Evolutionary conservation across 2,797 vertebrate species (phyloP).

Genomic region (Macropus fuliginosus): DNA sequence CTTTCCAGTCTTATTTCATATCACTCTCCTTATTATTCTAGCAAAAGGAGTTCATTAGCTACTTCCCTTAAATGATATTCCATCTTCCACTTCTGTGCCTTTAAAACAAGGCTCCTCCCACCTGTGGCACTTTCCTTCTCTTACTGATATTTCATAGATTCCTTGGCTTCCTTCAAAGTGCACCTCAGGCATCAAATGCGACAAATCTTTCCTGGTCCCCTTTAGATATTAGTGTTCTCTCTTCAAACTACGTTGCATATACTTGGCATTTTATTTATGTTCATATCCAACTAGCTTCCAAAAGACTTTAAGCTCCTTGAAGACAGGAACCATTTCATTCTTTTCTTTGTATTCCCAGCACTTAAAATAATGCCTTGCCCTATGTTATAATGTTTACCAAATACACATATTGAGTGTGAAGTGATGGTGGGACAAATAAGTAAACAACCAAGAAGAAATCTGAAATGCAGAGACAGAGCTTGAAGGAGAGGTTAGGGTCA

Average conservation of each 20-base stretch:
- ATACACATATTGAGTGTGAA: background rate
- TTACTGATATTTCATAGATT: background rate
- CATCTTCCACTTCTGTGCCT: background rate
- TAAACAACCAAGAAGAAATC: background rate
- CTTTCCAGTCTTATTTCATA: background rate
- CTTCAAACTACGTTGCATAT: background rate
- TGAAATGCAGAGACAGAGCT: background rate
- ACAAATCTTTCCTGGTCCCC: background rate
- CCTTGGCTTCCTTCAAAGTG: background rate
- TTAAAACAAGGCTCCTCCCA: background rate
- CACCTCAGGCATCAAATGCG: background rate
- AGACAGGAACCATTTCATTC: background rate
- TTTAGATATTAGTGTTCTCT: background rate
- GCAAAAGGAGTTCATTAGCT: background rate
- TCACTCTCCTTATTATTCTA: background rate
- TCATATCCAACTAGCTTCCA: background rate
- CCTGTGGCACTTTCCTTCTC: background rate
- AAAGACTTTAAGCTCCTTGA: background rate
- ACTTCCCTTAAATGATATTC: background rate
- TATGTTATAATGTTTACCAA: background rate
- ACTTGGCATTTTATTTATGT: background rate
- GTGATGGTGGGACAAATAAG: background rate
- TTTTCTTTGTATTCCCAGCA: background rate
- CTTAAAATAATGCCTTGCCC: background rate
- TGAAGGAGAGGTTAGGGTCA: background rate